A percentile compares a stretch with the other conserved stretches of the same genome.
Evolutionary conservation across 2,888 invertebrate genomes (phyloP).

Genomic region (Ptychoptera contaminata): DNA sequence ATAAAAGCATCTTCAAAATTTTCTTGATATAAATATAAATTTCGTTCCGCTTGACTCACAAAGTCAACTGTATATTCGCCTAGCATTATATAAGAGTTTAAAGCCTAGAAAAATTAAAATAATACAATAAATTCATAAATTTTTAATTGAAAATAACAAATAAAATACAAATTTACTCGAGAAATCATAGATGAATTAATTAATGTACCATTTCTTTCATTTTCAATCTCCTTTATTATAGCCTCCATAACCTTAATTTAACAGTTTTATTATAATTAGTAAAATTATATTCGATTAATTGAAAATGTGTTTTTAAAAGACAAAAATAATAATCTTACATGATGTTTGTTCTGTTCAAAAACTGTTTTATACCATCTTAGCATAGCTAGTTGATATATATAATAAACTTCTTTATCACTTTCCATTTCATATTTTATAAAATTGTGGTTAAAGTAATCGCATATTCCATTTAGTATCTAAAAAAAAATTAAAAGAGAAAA

Average conservation of each 20-base stretch:
- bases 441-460: constrained; percentile 93
- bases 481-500: too few species aligned
- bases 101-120: constrained; percentile 37
- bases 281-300: too few species aligned
- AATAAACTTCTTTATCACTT: constrained; percentile 90
- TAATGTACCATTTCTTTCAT: constrained; percentile 91
- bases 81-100: constrained; percentile 90
- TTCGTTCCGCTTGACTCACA: constrained; percentile 58
- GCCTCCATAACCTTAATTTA: constrained; percentile 73
- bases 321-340: too few species aligned
- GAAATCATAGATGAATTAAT: constrained; percentile 88
- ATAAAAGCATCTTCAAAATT: constrained; percentile 91
- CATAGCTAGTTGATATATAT: constrained; percentile 93
- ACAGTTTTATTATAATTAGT: constrained; percentile 12
- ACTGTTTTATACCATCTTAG: constrained; percentile 95
- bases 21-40: constrained; percentile 77
- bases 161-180: constrained; percentile 45
- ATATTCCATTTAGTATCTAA: constrained; percentile 71
- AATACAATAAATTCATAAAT: background rate
- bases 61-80: constrained; percentile 96
- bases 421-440: constrained; percentile 98
- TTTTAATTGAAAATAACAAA: background rate
- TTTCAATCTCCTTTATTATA: constrained; percentile 88
- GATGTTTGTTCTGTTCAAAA: too few species aligned
- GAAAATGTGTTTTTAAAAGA: too few species aligned